Conservation (phyloP, 2,888 invertebrate species). For the Chirona hameri region DNA sequence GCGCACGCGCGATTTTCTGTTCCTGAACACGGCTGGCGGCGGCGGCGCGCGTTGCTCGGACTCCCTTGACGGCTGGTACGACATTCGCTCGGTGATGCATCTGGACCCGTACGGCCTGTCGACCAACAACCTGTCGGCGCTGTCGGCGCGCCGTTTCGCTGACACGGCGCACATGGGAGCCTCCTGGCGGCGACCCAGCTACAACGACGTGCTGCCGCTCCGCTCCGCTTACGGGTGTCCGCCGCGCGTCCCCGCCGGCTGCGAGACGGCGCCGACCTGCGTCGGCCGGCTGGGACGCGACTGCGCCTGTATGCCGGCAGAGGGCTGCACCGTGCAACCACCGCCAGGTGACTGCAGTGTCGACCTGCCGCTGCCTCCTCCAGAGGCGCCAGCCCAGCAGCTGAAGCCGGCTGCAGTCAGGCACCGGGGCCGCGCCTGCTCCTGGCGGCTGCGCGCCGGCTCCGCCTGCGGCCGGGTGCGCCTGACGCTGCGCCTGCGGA, state of each 20-base stretch:
- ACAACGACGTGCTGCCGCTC: background rate
- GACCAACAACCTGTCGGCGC: background rate
- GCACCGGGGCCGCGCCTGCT: slow-evolving; percentile 1
- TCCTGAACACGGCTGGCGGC: background rate
- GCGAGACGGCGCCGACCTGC: background rate
- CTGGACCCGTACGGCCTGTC: background rate
- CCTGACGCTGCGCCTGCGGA: background rate
- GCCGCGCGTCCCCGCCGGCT: background rate
- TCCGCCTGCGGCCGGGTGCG: background rate
- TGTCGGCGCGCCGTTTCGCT: background rate
- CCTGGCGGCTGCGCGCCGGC: slow-evolving; percentile 1
- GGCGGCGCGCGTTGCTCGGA: background rate
- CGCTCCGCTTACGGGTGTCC: background rate
- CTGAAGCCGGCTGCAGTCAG: background rate
- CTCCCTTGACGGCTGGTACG: background rate
- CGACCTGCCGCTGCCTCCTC: background rate
- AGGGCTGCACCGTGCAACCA: background rate
- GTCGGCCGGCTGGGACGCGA: background rate
- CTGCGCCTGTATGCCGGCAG: background rate
- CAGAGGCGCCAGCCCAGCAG: background rate
- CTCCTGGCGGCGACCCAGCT: background rate
- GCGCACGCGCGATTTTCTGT: background rate
- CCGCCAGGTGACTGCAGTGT: background rate
- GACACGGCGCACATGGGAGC: background rate
- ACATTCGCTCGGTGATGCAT: background rate